Evolutionary conservation across 2,797 vertebrate genomes (phyloP).

Genomic region (Labroides dimidiatus): DNA sequence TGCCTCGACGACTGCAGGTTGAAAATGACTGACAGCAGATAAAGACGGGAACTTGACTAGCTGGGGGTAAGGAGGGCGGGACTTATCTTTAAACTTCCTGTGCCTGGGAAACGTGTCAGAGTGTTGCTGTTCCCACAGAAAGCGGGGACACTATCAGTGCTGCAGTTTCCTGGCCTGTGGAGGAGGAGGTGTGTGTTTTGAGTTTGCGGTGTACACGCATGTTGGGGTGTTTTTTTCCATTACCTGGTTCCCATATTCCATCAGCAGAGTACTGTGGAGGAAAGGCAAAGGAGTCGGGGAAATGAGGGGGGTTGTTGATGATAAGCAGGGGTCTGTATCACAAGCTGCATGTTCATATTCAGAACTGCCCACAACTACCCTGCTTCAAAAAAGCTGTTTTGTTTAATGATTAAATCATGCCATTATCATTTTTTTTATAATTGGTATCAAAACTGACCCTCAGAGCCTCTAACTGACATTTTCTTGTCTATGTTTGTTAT

Average conservation of each 20-base stretch:
- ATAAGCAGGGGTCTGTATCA: not conserved
- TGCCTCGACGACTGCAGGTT: not conserved
- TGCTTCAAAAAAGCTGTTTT: too few relatives aligned
- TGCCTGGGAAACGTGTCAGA: not conserved
- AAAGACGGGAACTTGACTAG: not conserved
- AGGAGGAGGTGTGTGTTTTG: not conserved
- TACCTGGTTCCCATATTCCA: constrained; percentile 48
- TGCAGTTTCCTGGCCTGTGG: not conserved
- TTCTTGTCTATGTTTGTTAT: too few relatives aligned
- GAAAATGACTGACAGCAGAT: constrained; percentile 7
- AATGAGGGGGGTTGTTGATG: constrained; percentile 1
- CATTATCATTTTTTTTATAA: too few relatives aligned
- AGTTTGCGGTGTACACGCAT: not conserved
- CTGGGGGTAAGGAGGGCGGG: not conserved
- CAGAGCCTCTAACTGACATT: too few relatives aligned
- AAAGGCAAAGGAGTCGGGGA: not conserved
- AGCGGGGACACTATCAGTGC: constrained; percentile 12
- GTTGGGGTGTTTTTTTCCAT: constrained; percentile 26
- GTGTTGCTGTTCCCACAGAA: constrained; percentile 15
- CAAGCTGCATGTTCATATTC: too few relatives aligned
- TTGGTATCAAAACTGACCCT: too few relatives aligned
- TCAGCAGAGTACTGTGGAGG: constrained; percentile 3
- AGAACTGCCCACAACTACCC: too few relatives aligned
- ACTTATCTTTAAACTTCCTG: constrained; percentile 10
- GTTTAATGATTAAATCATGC: too few relatives aligned